Base-by-base conservation (phyloP, 2,113 vertebrate genomes). In the Serilophus lunatus region DNA sequence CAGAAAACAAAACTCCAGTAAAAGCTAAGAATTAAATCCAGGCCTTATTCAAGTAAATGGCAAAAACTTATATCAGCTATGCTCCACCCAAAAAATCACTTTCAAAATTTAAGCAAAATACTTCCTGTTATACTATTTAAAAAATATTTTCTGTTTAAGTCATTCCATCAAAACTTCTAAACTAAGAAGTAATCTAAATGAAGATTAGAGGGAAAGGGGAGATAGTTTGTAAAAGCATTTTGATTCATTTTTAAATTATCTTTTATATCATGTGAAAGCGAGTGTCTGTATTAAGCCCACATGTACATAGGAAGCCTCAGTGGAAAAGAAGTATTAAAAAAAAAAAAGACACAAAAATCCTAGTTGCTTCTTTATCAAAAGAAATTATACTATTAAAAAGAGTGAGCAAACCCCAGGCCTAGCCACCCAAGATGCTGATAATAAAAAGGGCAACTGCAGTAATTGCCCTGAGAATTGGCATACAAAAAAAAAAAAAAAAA, bases 401-500 rank as follows among this genome's bases (percentile, higher is more conserved):
- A 88, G 74, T 56, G 83, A 92, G 89, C 85, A 96, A 97, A 95
- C 66, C 74, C 74, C 87, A 74, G 84, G 70, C 92, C 85, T 63
- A 96, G 81, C 91, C 91, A 95, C 95, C 93, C 93, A 95, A 95
- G 94, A 96, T 93, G 91, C 92, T 95, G 51, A 90, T 95, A 90
- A n/a, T 86, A 90, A 96, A 95, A 91, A 95, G 90, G 94, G 86
- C 74, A 96, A 95, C 89, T 84, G 92, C 90, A 93, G 91, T 96
- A 96, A 96, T 97, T 96, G 94, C 92, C 92, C 93, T 95, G 94
- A 95, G 82, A 96, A 97, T 92, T 94, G 90, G 90, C 86, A 96
- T 93, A 92, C 70, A 89, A 69, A 86, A 95, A 89, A 92, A 95
- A 86, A 80, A 72, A 90, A 66, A 88, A 72, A 49, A 57, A 12